Conservation (phyloP, 2,888 invertebrate species). For the Nysson spinosus region DNA sequence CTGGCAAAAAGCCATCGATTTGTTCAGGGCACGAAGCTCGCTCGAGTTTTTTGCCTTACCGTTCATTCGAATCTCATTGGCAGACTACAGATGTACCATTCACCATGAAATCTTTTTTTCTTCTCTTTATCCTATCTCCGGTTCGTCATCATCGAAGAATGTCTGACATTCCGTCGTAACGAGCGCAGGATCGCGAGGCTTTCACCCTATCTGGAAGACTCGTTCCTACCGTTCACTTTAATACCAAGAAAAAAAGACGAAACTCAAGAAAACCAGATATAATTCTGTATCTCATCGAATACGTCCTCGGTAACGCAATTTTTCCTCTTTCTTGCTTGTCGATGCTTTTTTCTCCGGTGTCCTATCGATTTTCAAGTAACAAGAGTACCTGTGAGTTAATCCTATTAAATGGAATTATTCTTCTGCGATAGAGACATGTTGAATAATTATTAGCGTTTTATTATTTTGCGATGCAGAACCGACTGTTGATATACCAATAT, state of each 20-base stretch:
- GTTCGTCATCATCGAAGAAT: constrained; percentile 47
- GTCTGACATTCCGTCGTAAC: constrained; percentile 39
- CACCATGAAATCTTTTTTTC: constrained; percentile 40
- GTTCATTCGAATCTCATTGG: constrained; percentile 34
- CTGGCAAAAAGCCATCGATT: constrained; percentile 22
- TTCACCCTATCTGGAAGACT: constrained; percentile 6
- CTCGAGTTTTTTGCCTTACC: constrained; percentile 19
- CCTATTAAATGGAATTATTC: too few relatives aligned
- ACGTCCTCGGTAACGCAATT: constrained; percentile 20
- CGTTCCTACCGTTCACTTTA: constrained; percentile 4
- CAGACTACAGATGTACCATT: constrained; percentile 43
- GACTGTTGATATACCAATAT: too few relatives aligned
- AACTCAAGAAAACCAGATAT: constrained; percentile 9
- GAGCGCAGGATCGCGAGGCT: constrained; percentile 23
- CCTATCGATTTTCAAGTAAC: constrained; percentile 12
- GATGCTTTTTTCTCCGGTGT: background rate
- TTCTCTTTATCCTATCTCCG: constrained; percentile 21
- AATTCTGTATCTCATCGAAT: constrained; percentile 23
- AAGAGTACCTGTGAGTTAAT: too few relatives aligned
- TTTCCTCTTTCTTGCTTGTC: constrained; percentile 1
- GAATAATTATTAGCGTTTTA: too few relatives aligned
- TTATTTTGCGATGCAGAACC: too few relatives aligned
- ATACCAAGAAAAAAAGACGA: constrained; percentile 3
- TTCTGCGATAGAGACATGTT: too few relatives aligned
- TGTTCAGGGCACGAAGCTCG: constrained; percentile 12